Base-by-base conservation (phyloP, 2,113 vertebrate genomes). In the Kryptolebias marmoratus region DNA sequence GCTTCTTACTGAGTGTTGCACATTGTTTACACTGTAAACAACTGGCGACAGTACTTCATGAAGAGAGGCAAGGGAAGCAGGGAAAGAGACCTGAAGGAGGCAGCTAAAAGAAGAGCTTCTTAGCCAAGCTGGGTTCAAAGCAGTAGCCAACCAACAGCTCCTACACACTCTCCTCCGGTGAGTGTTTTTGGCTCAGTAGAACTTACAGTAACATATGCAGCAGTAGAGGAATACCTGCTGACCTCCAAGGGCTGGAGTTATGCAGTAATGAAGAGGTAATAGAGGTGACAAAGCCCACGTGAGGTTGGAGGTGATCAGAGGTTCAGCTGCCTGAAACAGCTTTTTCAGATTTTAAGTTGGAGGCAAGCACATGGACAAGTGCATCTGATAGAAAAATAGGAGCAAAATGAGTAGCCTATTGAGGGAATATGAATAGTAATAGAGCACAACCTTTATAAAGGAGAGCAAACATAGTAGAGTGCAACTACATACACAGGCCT, bases 111-210 rank as follows among this genome's bases (percentile, higher is more conserved):
- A 66, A 55, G 55, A 72, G 62, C 68, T 57, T 60, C 63, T 78
- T 39, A 68, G 63, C 67, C 59, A 72, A 14, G 39, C 61, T 49
- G 68, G 11, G 68, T 81, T 83, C 75, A 81, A 73, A 81, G 74
- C 58, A n/a, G 71, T 54, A 68, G 60, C 57, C 14, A 13, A 68
- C 70, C 70, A 75, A 42, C 49, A 10, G 54, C 66, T 73, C 72
- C 64, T 72, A 79, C 73, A 82, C 66, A 62, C 69, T 84, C 62
- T 61, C 7, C 30, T 58, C 31, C 36, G 27, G 42, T 70, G 11
- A 71, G 18, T 63, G 47, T 36, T 61, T 80, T 57, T 64, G 31
- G 31, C 70, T 74, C 47, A 31, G 63, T 7, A 30, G 56, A 44
- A 73, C 58, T 68, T 48, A 57, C 44, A 77, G 65, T 53, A 75